A percentile compares a stretch with the other conserved stretches of the same genome.
These are phyloP conservation scores for Scomber colias DNA, from an alignment of 2,113 vertebrate genomes.

Conservation along the genomic window DNA sequence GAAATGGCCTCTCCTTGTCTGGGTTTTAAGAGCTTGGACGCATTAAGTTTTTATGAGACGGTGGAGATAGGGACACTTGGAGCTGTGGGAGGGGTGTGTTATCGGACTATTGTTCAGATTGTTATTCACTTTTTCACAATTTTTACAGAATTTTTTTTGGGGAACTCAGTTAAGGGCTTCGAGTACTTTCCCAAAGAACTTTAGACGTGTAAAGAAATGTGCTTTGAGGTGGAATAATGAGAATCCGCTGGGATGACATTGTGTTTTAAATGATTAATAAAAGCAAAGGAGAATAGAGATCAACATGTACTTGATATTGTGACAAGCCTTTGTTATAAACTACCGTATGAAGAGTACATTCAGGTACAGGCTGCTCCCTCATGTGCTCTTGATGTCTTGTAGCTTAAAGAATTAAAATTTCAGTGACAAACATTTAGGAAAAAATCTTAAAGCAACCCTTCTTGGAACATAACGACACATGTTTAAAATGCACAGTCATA, in stretches of 20 bases:
- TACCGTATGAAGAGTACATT: neutral
- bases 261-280: slow-evolving; percentile 41
- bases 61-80: slow-evolving; percentile 60
- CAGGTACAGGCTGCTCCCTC: neutral
- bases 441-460: neutral
- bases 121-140: slow-evolving; percentile 39
- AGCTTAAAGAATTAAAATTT: neutral
- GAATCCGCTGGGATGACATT: slow-evolving; percentile 26
- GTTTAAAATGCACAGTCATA: neutral
- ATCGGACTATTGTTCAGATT: slow-evolving; percentile 62
- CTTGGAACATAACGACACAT: neutral
- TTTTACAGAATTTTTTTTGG: slow-evolving; percentile 57
- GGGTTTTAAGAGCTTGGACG: slow-evolving; percentile 71
- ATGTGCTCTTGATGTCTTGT: neutral
- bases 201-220: slow-evolving; percentile 35
- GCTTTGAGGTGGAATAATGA: slow-evolving; percentile 54
- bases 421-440: neutral
- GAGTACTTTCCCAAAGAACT: slow-evolving; percentile 35
- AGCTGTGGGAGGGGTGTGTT: slow-evolving; percentile 60
- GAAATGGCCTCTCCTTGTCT: slow-evolving; percentile 67
- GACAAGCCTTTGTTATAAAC: neutral
- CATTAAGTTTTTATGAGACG: slow-evolving; percentile 77
- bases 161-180: slow-evolving; percentile 47
- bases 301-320: neutral
- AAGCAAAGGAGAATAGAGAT: slow-evolving; percentile 10